phyloP scores from a whole-genome alignment of 1,140 invertebrate species.

The Brachionus calyciflorus region DNA sequence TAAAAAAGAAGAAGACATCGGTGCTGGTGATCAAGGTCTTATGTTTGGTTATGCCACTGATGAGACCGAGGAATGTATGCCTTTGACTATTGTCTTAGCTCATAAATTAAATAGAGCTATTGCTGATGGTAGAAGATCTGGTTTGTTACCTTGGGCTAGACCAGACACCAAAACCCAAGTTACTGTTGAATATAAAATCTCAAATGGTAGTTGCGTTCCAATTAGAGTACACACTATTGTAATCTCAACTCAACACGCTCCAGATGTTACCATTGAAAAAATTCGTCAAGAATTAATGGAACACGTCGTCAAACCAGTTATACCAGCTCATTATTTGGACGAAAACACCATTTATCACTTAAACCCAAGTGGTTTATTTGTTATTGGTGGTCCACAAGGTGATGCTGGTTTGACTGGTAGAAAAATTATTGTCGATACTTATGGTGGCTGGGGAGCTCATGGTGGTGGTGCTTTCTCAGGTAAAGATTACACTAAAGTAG shows the following conservation, averaged over 20 bases:
- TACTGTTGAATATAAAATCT: conserved; percentile 62
- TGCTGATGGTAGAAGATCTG: conserved; percentile 81
- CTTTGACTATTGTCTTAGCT: conserved; percentile 86
- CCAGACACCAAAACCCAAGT: conserved; percentile 95
- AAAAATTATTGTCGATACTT: conserved; percentile 97
- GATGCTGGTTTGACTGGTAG: conserved; percentile 92
- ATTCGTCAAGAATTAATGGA: conserved; percentile 80
- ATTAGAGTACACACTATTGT: conserved; percentile 92
- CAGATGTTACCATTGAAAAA: conserved; percentile 80
- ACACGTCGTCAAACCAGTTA: conserved; percentile 86
- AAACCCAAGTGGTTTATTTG: conserved; percentile 92
- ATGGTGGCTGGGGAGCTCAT: conserved; percentile 95
- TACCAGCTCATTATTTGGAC: conserved; percentile 85
- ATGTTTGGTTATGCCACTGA: conserved; percentile 69
- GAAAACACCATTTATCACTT: conserved; percentile 87
- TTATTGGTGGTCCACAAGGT: conserved; percentile 85
- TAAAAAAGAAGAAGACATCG: conserved; percentile 89
- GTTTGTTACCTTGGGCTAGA: conserved; percentile 87
- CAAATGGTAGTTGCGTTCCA: conserved; percentile 75
- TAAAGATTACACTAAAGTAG: conserved; percentile 92
- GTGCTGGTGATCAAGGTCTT: conserved; percentile 91
- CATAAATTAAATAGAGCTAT: conserved; percentile 90
- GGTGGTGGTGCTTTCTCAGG: conserved; percentile 92
- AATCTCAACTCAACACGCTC: conserved; percentile 91
- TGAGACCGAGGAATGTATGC: conserved; percentile 98